Conservation (phyloP, 2,113 vertebrate genomes). For the Tor tambroides region DNA sequence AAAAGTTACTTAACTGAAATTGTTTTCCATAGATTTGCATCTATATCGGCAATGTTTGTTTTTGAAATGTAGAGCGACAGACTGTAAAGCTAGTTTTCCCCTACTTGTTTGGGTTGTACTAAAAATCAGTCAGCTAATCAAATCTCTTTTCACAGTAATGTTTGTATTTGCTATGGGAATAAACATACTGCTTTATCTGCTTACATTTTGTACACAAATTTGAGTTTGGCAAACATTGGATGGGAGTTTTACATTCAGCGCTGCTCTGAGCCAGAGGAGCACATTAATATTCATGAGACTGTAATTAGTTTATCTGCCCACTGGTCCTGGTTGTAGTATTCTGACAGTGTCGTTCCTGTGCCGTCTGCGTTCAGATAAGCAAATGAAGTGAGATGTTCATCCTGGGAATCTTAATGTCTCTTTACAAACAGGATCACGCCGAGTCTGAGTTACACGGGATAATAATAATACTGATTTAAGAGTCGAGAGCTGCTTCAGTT, state of each 20-base stretch:
- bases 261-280: not conserved
- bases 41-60: not conserved
- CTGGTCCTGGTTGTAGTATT: slow-evolving; percentile 37
- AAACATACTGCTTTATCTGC: slow-evolving; percentile 15
- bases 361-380: slow-evolving; percentile 25
- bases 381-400: slow-evolving; percentile 15
- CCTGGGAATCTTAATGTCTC: slow-evolving; percentile 8
- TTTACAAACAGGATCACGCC: not conserved
- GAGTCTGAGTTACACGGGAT: not conserved
- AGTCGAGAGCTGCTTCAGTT: not conserved
- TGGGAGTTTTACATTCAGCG: not conserved
- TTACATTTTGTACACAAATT: not conserved
- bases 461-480: not conserved
- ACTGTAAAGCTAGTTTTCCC: not conserved
- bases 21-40: not conserved
- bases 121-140: not conserved
- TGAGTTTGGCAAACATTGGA: not conserved
- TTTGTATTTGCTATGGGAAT: slow-evolving; percentile 12
- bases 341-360: not conserved
- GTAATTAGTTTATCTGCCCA: slow-evolving; percentile 48
- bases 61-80: not conserved
- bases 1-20: not conserved
- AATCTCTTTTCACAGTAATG: not conserved
- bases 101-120: not conserved
- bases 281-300: slow-evolving; percentile 44